Evolutionary conservation across 2,797 vertebrate species (phyloP).

Genomic region (Cuniculus paca): DNA sequence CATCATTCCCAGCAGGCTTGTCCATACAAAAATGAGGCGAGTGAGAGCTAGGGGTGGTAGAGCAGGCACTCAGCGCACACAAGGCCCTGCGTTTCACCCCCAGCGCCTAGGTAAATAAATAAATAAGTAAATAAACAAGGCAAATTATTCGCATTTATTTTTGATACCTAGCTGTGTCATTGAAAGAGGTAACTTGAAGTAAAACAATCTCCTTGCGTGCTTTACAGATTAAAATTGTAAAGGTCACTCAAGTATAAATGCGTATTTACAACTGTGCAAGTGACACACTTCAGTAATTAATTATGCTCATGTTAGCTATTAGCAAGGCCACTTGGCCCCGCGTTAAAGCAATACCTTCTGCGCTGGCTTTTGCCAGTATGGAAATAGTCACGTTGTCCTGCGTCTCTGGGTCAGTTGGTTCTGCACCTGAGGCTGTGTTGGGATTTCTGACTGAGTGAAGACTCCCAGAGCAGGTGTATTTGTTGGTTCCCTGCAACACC

Average conservation of each 20-base stretch:
- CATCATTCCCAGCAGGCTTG: background rate
- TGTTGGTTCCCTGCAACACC: background rate
- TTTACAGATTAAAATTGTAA: background rate
- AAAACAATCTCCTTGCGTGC: background rate
- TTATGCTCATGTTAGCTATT: background rate
- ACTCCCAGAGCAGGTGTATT: background rate
- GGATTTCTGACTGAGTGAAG: background rate
- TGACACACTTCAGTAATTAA: background rate
- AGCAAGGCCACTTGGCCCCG: background rate
- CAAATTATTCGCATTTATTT: background rate
- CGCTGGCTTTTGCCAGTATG: background rate
- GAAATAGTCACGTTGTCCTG: background rate
- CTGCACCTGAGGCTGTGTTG: background rate
- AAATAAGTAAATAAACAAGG: background rate
- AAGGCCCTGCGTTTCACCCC: background rate
- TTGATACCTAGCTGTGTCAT: background rate
- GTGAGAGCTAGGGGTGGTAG: fast-evolving
- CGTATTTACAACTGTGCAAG: background rate
- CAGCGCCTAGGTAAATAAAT: background rate
- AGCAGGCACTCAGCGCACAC: background rate
- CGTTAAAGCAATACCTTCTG: background rate
- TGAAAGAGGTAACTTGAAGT: background rate
- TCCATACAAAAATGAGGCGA: background rate
- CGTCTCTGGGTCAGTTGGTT: background rate
- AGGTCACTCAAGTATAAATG: background rate